phyloP scores from a whole-genome alignment of 2,888 invertebrate genomes.

The Cantharis lateralis region DNA sequence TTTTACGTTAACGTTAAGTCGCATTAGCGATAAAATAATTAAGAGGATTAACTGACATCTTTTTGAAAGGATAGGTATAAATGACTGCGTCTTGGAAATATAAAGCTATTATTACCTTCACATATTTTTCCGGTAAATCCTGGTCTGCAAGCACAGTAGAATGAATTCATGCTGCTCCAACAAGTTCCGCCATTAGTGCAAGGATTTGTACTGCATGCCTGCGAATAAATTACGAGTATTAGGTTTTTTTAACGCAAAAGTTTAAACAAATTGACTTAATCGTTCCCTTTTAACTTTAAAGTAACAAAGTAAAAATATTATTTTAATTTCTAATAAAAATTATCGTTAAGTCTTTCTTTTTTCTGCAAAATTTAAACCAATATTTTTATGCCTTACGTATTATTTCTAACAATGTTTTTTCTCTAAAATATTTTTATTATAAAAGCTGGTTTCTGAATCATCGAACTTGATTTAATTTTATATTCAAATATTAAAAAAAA shows the following conservation, averaged over 20 bases:
- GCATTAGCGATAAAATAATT: neutral
- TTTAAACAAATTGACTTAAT: neutral
- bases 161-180: conserved; percentile 76
- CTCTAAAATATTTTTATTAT: neutral
- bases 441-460: neutral
- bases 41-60: neutral
- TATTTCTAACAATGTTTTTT: neutral
- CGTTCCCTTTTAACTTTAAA: neutral
- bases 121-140: conserved; percentile 82
- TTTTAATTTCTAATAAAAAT: too few species aligned
- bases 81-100: neutral
- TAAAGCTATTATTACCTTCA: conserved; percentile 65
- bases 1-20: neutral
- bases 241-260: neutral
- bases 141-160: conserved; percentile 79
- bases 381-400: neutral
- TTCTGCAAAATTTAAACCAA: neutral
- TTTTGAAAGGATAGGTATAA: neutral
- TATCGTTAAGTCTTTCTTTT: neutral
- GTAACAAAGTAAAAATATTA: neutral
- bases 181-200: conserved; percentile 79
- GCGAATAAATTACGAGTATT: conserved; percentile 38
- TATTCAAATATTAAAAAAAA: neutral
- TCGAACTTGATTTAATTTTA: neutral
- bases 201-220: conserved; percentile 74